Evolutionary conservation across 2,797 vertebrate species (phyloP).

Genomic region (Eleutherodactylus coqui): DNA sequence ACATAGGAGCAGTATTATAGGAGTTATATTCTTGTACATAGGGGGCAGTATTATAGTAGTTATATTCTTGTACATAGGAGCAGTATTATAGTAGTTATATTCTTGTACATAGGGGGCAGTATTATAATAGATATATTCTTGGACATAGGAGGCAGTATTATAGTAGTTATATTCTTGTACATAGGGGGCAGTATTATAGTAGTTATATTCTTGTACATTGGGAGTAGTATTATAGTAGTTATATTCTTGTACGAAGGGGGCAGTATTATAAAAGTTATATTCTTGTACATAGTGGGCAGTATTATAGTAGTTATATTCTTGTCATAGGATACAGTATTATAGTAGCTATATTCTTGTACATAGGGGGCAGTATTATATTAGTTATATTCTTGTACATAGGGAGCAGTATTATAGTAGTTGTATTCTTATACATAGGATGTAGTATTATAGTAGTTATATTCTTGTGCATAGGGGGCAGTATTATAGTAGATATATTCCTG

Average conservation of each 20-base stretch:
- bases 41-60: slow-evolving; percentile 5
- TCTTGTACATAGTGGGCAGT: not conserved
- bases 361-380: slow-evolving; percentile 15
- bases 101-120: slow-evolving; percentile 11
- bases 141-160: slow-evolving; percentile 2
- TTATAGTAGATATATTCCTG: slow-evolving; percentile 18
- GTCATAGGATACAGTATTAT: not conserved
- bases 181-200: too few relatives aligned
- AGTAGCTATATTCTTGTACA: slow-evolving; percentile 23
- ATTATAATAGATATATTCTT: slow-evolving; percentile 18
- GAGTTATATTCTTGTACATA: slow-evolving; percentile 2
- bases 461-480: not conserved
- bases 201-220: slow-evolving; percentile 12
- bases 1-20: not conserved
- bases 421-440: slow-evolving; percentile 6
- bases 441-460: slow-evolving; percentile 30
- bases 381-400: slow-evolving; percentile 27
- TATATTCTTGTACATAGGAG: slow-evolving; percentile 23
- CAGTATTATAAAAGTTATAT: slow-evolving; percentile 6
- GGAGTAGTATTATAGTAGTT: slow-evolving; percentile 6
- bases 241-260: not conserved
- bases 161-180: slow-evolving; percentile 17
- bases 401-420: slow-evolving; percentile 10
- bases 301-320: slow-evolving; percentile 7
- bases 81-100: slow-evolving; percentile 20